phyloP scores from a whole-genome alignment of 2,888 invertebrate genomes.

The Tetragonula carbonaria region DNA sequence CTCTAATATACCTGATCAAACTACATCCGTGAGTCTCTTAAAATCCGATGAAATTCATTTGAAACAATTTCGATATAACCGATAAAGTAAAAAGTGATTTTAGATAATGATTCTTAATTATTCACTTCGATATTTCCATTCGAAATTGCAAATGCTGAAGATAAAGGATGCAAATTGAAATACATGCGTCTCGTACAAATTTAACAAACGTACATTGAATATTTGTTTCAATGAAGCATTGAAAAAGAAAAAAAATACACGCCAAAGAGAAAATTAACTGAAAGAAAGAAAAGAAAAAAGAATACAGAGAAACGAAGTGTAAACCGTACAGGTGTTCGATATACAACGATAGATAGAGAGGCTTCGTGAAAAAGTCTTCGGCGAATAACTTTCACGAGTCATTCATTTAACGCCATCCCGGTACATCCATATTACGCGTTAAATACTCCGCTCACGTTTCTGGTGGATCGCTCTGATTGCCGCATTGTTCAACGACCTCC shows the following conservation, averaged over 20 bases:
- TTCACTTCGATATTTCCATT: background rate
- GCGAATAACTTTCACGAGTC: background rate
- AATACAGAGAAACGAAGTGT: background rate
- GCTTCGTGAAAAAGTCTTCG: background rate
- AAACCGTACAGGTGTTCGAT: background rate
- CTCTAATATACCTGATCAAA: too few relatives aligned
- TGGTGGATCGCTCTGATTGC: slow-evolving; percentile 43
- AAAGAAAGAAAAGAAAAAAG: background rate
- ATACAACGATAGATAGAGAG: background rate
- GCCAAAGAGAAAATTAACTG: background rate
- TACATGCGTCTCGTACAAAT: background rate
- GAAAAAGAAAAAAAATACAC: background rate
- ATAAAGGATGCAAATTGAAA: background rate
- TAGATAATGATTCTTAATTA: too few relatives aligned
- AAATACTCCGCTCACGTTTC: slow-evolving; percentile 39
- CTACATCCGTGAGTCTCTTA: too few relatives aligned
- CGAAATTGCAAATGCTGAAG: background rate
- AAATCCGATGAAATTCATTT: too few relatives aligned
- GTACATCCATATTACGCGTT: slow-evolving; percentile 23
- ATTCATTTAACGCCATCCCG: background rate
- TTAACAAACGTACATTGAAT: background rate
- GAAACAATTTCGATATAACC: too few relatives aligned
- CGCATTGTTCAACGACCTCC: slow-evolving; percentile 34
- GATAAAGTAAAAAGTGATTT: too few relatives aligned
- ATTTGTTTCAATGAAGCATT: background rate